A percentile compares a stretch with the other conserved stretches of the same genome.
Conservation (phyloP, 2,797 vertebrate species). For the Pseudocheirus occidentalis region DNA sequence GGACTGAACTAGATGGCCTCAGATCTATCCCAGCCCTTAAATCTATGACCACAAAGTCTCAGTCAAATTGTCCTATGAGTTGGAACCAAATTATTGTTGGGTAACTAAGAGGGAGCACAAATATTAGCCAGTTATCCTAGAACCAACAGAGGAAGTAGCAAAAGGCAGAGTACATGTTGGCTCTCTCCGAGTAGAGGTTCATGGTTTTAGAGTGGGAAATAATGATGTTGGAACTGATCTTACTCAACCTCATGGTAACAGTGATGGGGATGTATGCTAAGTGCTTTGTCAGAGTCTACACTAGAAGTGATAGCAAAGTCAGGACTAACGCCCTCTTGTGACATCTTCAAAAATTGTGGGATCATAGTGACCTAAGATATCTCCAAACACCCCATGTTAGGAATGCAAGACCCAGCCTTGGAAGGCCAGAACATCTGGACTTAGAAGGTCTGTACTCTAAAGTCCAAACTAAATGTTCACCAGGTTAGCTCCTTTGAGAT, state of each 20-base stretch:
- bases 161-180: neutral
- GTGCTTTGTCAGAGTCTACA: neutral
- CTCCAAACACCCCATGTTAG: neutral
- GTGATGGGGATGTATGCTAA: neutral
- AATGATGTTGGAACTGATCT: neutral
- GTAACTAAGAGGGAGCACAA: neutral
- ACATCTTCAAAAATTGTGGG: neutral
- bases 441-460: neutral
- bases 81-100: neutral
- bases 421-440: neutral
- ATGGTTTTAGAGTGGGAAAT: neutral
- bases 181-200: neutral
- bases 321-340: neutral
- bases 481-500: neutral
- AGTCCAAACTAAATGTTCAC: neutral
- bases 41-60: neutral
- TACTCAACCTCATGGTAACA: too few species aligned
- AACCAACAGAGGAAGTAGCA: neutral
- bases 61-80: neutral
- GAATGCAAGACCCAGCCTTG: neutral
- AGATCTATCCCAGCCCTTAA: neutral
- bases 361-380: neutral
- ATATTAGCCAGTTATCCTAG: neutral
- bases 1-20: neutral
- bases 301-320: neutral